phyloP scores from a whole-genome alignment of 2,888 invertebrate genomes.

The Griposia aprilina region DNA sequence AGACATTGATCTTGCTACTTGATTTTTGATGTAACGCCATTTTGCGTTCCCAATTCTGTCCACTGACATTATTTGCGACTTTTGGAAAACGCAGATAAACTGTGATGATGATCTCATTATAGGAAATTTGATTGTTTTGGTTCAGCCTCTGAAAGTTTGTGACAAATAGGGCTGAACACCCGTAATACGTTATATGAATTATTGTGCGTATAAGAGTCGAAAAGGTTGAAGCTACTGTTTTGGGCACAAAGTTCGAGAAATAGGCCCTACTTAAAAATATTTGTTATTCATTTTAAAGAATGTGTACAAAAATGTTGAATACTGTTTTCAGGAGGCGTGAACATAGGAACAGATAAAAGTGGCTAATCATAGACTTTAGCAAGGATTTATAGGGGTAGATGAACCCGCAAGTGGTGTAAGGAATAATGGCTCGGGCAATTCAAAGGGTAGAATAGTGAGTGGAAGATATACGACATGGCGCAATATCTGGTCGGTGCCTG shows the following conservation, averaged over 20 bases:
- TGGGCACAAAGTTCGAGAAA: not conserved
- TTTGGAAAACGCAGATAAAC: not conserved
- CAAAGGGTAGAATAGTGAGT: not conserved
- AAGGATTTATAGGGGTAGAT: not conserved
- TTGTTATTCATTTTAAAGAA: not conserved
- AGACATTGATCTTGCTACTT: slow-evolving; percentile 45
- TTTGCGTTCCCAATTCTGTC: slow-evolving; percentile 1
- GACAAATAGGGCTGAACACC: not conserved
- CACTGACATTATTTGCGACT: not conserved
- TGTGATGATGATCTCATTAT: not conserved
- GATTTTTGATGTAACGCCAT: not conserved
- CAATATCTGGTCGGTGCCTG: too few relatives aligned
- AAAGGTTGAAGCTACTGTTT: not conserved
- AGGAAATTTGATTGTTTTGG: slow-evolving; percentile 4
- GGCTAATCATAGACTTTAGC: not conserved
- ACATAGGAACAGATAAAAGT: not conserved
- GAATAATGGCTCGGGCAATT: not conserved
- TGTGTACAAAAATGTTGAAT: not conserved
- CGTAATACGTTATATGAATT: not conserved
- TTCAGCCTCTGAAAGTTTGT: not conserved
- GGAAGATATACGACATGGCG: slow-evolving; percentile 6
- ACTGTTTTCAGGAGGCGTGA: not conserved
- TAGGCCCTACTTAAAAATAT: not conserved
- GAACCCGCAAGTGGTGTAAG: not conserved
- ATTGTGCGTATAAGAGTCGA: not conserved